Conservation (phyloP, 2,888 invertebrate genomes). For the Limnephilus lunatus region DNA sequence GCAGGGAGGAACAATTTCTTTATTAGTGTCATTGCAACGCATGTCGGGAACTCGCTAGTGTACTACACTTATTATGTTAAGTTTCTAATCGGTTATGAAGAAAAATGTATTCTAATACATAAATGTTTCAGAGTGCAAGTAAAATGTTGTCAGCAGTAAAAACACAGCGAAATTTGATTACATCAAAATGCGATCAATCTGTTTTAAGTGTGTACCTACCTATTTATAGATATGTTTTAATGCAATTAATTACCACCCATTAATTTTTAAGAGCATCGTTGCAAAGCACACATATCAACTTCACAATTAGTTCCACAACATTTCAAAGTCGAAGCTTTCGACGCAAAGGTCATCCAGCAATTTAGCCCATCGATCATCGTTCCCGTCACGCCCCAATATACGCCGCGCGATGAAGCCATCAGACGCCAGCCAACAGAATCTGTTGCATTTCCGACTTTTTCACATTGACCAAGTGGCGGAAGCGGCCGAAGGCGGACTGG, state of each 20-base stretch:
- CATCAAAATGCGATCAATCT: not conserved
- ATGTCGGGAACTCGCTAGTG: too few relatives aligned
- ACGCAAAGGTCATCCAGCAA: not conserved
- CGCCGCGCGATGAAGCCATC: not conserved
- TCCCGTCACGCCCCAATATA: conserved; percentile 25
- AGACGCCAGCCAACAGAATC: not conserved
- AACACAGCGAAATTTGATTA: too few relatives aligned
- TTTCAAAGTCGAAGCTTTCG: not conserved
- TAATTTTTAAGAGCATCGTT: not conserved
- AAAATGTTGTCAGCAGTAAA: too few relatives aligned
- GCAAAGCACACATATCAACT: not conserved
- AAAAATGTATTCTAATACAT: too few relatives aligned
- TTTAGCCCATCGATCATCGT: not conserved
- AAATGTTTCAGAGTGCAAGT: too few relatives aligned
- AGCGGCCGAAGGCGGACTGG: not conserved
- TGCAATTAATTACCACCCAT: not conserved
- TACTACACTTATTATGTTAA: too few relatives aligned
- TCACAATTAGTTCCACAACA: not conserved
- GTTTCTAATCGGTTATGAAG: too few relatives aligned
- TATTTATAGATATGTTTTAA: not conserved
- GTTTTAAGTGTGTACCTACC: too few relatives aligned
- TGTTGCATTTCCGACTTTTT: conserved; percentile 8
- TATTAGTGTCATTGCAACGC: too few relatives aligned
- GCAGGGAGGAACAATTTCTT: too few relatives aligned
- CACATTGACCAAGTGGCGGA: not conserved